Conservation (phyloP, 2,113 vertebrate species). For the Cryptotis parvus region DNA sequence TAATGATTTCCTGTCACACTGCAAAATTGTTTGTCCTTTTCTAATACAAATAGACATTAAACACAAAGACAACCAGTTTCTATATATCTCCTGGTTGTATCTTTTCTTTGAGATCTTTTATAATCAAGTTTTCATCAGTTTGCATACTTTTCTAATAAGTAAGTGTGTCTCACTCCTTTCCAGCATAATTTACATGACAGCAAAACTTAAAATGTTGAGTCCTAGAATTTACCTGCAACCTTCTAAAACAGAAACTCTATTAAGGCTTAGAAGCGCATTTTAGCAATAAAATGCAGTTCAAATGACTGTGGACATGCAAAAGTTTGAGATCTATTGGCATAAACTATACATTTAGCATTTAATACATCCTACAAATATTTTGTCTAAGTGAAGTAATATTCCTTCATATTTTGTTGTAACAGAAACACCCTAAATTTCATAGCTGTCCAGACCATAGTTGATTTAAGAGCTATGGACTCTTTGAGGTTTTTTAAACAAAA, state of each 20-base stretch:
- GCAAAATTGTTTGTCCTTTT: background rate
- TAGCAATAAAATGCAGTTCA: background rate
- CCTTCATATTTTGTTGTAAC: background rate
- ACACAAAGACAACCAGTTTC: background rate
- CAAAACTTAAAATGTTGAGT: background rate
- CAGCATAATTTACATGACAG: background rate
- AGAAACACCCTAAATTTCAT: background rate
- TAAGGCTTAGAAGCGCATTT: background rate
- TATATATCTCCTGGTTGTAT: too few relatives aligned
- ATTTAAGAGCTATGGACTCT: background rate
- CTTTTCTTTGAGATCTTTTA: background rate
- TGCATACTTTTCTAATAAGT: background rate
- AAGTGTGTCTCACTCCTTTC: background rate
- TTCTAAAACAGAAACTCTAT: background rate
- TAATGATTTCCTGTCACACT: background rate
- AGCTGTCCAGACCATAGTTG: background rate
- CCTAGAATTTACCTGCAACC: background rate
- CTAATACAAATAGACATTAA: background rate
- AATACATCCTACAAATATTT: background rate
- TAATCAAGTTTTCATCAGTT: background rate
- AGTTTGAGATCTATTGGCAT: background rate
- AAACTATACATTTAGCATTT: conserved; percentile 1
- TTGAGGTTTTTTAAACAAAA: too few relatives aligned
- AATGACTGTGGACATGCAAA: background rate
- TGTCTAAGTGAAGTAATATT: too few relatives aligned